Percentiles rank a stretch among this genome's conserved stretches.
Evolutionary conservation across 2,113 vertebrate genomes (phyloP).

Genomic region (Myotis davidii): DNA sequence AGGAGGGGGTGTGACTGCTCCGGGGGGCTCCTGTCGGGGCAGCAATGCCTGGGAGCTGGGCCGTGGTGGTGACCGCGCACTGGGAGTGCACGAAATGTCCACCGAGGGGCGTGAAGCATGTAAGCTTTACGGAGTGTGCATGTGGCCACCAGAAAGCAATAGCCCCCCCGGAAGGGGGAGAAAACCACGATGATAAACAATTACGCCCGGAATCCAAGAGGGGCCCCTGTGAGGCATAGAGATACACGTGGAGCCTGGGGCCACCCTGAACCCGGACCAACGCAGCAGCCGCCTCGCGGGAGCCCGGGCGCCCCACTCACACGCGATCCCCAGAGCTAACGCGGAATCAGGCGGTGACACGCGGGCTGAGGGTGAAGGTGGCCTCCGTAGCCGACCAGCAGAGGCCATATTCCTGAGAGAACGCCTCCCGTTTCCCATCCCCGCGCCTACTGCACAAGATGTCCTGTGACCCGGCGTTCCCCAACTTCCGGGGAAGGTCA

Average conservation of each 20-base stretch:
- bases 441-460: background rate
- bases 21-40: background rate
- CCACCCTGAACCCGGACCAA: background rate
- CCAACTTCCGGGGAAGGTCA: conserved; percentile 67
- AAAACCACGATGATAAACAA: rapidly evolving
- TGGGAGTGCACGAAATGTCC: background rate
- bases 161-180: background rate
- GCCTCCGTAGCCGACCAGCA: background rate
- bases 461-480: background rate
- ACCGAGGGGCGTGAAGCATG: background rate
- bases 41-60: background rate
- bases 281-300: background rate
- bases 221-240: background rate
- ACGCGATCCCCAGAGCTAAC: too few relatives aligned
- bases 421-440: conserved; percentile 55
- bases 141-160: background rate
- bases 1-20: too few relatives aligned
- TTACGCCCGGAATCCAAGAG: background rate
- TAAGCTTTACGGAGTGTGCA: background rate
- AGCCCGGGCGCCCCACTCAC: too few relatives aligned
- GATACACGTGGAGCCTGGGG: background rate
- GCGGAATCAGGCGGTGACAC: background rate
- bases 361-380: background rate
- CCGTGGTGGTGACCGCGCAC: rapidly evolving
- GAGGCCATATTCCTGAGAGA: background rate